phyloP scores from a whole-genome alignment of 2,113 vertebrate species.

The Phoenicopterus ruber region DNA sequence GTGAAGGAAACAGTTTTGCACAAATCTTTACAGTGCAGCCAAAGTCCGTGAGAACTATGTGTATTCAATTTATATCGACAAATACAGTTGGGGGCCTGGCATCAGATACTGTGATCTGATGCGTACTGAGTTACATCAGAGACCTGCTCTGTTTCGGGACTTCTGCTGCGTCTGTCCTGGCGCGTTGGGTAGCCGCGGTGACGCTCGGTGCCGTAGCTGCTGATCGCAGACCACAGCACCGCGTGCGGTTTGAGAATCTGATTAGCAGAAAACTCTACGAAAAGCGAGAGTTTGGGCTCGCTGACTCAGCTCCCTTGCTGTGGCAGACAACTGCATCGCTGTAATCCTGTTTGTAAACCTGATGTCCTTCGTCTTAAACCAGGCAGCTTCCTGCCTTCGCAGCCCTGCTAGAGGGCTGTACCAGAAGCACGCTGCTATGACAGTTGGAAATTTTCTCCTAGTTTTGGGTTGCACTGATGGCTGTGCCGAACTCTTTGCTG shows the following conservation, averaged over 20 bases:
- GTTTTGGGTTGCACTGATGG: fast-evolving
- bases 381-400: background rate
- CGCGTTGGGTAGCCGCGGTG: fast-evolving
- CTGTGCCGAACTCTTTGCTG: background rate
- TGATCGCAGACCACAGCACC: background rate
- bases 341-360: background rate
- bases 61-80: background rate
- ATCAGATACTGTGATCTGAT: fast-evolving
- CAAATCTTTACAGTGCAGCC: background rate
- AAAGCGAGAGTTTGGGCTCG: background rate
- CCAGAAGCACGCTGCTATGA: background rate
- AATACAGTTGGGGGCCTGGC: background rate
- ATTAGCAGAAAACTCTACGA: background rate
- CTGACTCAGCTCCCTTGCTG: background rate
- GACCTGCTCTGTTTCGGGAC: background rate
- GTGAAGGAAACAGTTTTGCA: background rate
- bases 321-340: background rate
- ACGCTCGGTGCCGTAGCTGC: background rate
- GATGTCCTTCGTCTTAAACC: background rate
- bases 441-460: background rate
- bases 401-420: background rate
- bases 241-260: fast-evolving
- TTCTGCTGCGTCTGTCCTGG: background rate
- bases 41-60: background rate
- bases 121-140: background rate